phyloP scores from a whole-genome alignment of 2,113 vertebrate species.

The Seriola aureovittata region DNA sequence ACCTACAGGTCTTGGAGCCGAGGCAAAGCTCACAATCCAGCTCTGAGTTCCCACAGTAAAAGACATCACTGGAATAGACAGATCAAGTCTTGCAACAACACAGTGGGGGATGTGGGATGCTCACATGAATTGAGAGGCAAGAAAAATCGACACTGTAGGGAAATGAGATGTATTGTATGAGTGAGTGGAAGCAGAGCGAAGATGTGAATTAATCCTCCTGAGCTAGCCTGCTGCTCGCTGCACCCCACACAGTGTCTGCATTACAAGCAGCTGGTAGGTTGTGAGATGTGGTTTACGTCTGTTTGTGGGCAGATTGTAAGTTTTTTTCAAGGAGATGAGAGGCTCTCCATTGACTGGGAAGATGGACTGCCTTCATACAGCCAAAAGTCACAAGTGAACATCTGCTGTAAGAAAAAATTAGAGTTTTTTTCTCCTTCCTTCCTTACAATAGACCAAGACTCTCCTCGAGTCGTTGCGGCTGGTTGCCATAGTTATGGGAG shows the following conservation, averaged over 20 bases:
- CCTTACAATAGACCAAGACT: slow-evolving; percentile 62
- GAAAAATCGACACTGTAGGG: slow-evolving; percentile 26
- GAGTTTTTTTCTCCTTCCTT: slow-evolving; percentile 23
- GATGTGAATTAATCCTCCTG: slow-evolving; percentile 62
- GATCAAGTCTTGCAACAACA: slow-evolving; percentile 32
- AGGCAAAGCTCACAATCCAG: neutral
- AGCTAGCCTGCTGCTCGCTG: slow-evolving; percentile 54
- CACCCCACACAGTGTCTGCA: slow-evolving; percentile 80
- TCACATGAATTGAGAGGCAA: slow-evolving; percentile 23
- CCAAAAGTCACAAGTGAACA: slow-evolving; percentile 76
- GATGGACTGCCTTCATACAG: slow-evolving; percentile 64
- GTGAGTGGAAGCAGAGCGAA: slow-evolving; percentile 37
- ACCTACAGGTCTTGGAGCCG: neutral
- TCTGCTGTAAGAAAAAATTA: slow-evolving; percentile 60
- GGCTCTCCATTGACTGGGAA: slow-evolving; percentile 78
- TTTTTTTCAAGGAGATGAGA: slow-evolving; percentile 66
- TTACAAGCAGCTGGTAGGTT: slow-evolving; percentile 80
- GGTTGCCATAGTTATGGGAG: slow-evolving; percentile 83
- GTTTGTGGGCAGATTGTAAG: slow-evolving; percentile 76
- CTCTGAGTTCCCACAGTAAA: neutral
- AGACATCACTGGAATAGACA: neutral
- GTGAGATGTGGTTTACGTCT: slow-evolving; percentile 75
- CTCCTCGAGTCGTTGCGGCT: slow-evolving; percentile 39
- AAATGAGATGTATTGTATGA: slow-evolving; percentile 39
- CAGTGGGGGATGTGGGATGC: slow-evolving; percentile 12